Evolutionary conservation across 2,113 vertebrate genomes (phyloP).

Genomic region (Chascanopsetta lugubris): DNA sequence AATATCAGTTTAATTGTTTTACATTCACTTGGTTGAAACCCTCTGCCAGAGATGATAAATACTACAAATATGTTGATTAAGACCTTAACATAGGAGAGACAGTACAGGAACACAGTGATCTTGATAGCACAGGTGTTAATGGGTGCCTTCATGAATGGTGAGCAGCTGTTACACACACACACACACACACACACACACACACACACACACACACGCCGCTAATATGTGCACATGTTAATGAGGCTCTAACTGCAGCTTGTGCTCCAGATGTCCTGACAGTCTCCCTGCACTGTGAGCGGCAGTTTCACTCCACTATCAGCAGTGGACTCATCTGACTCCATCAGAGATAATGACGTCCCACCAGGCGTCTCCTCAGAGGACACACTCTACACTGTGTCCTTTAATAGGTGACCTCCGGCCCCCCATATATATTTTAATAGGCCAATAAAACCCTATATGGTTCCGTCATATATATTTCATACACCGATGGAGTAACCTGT

Average conservation of each 20-base stretch:
- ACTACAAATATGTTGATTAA: constrained; percentile 6
- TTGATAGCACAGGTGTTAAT: neutral
- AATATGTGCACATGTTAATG: constrained; percentile 41
- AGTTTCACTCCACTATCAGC: constrained; percentile 43
- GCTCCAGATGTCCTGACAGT: constrained; percentile 22
- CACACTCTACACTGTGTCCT: constrained; percentile 38
- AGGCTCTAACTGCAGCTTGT: constrained; percentile 38
- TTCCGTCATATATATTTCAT: neutral
- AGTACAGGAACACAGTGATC: too few species aligned
- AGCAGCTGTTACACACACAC: constrained; percentile 17
- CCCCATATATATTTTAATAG: neutral
- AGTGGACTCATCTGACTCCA: constrained; percentile 30
- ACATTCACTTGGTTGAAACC: too few species aligned
- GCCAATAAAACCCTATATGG: neutral
- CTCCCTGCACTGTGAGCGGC: constrained; percentile 17
- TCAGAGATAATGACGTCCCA: constrained; percentile 51
- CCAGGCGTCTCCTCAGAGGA: constrained; percentile 4
- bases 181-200: neutral
- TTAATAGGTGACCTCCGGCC: constrained; percentile 36
- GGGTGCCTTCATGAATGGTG: neutral
- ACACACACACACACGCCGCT: constrained; percentile 7
- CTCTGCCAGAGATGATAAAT: neutral
- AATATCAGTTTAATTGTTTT: too few species aligned
- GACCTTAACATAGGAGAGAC: constrained; percentile 24
- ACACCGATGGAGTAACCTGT: neutral